phyloP scores from a whole-genome alignment of 2,888 invertebrate species.

The Gymnocheta viridis region DNA sequence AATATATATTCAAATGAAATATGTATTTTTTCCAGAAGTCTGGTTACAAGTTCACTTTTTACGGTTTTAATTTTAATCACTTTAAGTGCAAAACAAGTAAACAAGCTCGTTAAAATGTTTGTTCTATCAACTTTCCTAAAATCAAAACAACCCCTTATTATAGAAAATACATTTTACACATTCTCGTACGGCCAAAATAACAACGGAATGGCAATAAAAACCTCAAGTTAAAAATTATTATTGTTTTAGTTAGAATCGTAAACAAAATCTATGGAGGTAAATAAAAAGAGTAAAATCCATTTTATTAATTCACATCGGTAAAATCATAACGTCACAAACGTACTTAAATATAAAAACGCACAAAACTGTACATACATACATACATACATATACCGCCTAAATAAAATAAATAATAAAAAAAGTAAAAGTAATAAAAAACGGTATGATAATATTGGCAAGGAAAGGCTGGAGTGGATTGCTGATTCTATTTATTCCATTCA shows the following conservation, averaged over 20 bases:
- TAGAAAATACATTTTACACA: background rate
- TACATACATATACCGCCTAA: background rate
- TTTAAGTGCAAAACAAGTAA: conserved; percentile 14
- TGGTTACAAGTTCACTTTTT: background rate
- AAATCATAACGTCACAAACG: background rate
- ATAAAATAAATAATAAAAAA: conserved; percentile 29
- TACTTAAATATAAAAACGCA: background rate
- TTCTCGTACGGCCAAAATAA: background rate
- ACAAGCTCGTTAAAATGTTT: conserved; percentile 37
- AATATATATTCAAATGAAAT: background rate
- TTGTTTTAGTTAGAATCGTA: conserved; percentile 40
- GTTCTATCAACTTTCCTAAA: background rate
- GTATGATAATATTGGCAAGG: conserved; percentile 1
- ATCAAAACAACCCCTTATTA: conserved; percentile 7
- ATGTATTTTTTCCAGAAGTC: background rate
- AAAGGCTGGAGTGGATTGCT: background rate
- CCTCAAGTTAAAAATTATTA: conserved; percentile 44
- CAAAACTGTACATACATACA: background rate
- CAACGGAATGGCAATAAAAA: conserved; percentile 44
- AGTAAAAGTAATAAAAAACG: conserved; percentile 30
- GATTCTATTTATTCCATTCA: background rate
- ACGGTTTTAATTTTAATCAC: conserved; percentile 12
- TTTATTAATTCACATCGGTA: conserved; percentile 15
- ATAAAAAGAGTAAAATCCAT: conserved; percentile 17
- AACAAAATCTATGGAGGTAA: conserved; percentile 29